A percentile compares a stretch with the other conserved stretches of the same genome.
phyloP scores from a whole-genome alignment of 2,888 invertebrate genomes.

The Cryptus viduatorius region DNA sequence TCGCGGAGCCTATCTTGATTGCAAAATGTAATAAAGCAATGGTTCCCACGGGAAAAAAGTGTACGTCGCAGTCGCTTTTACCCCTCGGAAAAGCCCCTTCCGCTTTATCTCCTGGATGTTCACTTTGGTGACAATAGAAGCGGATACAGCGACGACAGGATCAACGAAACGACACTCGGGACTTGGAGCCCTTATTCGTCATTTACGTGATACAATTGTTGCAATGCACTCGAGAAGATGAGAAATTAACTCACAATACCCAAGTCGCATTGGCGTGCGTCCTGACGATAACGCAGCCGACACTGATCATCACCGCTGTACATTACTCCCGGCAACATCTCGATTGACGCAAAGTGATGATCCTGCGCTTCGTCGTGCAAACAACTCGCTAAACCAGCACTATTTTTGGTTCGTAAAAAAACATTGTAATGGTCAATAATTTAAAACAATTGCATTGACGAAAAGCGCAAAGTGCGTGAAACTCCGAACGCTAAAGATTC shows the following conservation, averaged over 20 bases:
- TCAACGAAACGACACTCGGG: not conserved
- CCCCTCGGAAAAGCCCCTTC: not conserved
- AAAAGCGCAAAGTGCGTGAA: too few species aligned
- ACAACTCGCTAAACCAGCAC: constrained; percentile 87
- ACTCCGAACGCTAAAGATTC: too few species aligned
- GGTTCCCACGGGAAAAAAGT: constrained; percentile 22
- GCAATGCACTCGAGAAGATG: not conserved
- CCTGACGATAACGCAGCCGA: constrained; percentile 85
- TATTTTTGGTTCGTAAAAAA: constrained; percentile 72
- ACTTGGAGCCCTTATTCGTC: not conserved
- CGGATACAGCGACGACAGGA: not conserved
- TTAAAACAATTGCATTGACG: too few species aligned
- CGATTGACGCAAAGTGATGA: constrained; percentile 77
- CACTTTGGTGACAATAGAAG: not conserved
- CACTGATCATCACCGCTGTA: constrained; percentile 88
- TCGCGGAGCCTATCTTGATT: constrained; percentile 38
- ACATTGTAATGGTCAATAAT: constrained; percentile 1
- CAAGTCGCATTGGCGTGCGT: constrained; percentile 84
- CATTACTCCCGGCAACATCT: constrained; percentile 86
- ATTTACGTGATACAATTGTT: not conserved
- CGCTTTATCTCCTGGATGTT: too few species aligned
- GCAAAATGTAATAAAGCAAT: constrained; percentile 29
- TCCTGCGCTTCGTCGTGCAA: constrained; percentile 86
- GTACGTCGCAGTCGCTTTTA: not conserved
- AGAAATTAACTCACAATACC: constrained; percentile 79